phyloP scores from a whole-genome alignment of 1,140 invertebrate species.

The Zophobas morio region DNA sequence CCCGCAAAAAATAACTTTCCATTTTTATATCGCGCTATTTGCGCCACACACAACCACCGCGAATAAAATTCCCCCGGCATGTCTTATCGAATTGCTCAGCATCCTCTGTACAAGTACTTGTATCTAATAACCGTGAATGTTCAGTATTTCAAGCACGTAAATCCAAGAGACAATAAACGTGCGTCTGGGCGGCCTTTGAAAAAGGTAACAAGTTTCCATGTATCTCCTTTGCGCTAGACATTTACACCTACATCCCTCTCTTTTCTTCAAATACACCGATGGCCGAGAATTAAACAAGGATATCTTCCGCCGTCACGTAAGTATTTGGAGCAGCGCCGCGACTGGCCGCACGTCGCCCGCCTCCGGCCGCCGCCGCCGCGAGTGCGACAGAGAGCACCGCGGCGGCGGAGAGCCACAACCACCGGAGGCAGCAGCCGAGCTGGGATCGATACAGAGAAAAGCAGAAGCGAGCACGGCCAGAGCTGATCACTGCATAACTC shows the following conservation, averaged over 20 bases:
- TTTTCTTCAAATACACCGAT: slow-evolving; percentile 46
- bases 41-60: no score
- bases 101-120: slow-evolving; percentile 36
- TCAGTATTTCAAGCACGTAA: slow-evolving; percentile 57
- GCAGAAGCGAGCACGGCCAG: slow-evolving; percentile 59
- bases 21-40: no score
- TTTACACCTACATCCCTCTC: slow-evolving; percentile 49
- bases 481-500: slow-evolving; percentile 61
- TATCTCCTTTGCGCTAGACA: slow-evolving; percentile 53
- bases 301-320: slow-evolving; percentile 51
- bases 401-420: slow-evolving; percentile 5
- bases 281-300: slow-evolving; percentile 53
- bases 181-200: slow-evolving; percentile 57
- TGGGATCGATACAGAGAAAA: slow-evolving; percentile 59
- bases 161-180: slow-evolving; percentile 57
- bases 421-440: slow-evolving; percentile 8
- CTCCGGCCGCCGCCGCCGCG: slow-evolving; percentile 4
- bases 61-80: no score
- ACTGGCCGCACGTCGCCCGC: slow-evolving; percentile 31
- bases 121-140: slow-evolving; percentile 55
- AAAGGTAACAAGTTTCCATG: slow-evolving; percentile 57
- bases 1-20: no score
- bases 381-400: slow-evolving; percentile 33
- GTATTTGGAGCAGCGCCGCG: slow-evolving; percentile 47
- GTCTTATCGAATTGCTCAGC: slow-evolving; percentile 21